These are phyloP conservation scores for Bergia puertoricense DNA, from an alignment of 92 coral and sea anemone genomes.

Conservation along the genomic window DNA sequence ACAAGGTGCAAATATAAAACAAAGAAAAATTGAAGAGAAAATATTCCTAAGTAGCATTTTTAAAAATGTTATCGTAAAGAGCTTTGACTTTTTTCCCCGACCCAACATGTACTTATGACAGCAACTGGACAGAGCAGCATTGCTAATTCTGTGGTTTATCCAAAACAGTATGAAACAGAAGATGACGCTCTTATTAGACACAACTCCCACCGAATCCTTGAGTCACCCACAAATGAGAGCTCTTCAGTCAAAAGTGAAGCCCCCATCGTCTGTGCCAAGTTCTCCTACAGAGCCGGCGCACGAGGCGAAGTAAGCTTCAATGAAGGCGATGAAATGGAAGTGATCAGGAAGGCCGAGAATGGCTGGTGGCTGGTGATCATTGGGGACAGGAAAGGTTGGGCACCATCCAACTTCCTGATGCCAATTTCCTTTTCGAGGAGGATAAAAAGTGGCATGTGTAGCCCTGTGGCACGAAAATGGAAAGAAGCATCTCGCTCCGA, in stretches of 20 bases:
- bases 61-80: too few relatives aligned
- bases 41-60: too few relatives aligned
- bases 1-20: too few relatives aligned
- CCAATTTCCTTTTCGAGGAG: background rate
- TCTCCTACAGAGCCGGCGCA: slow-evolving; percentile 27
- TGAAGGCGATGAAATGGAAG: slow-evolving; percentile 27
- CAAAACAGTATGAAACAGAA: background rate
- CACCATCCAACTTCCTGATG: slow-evolving; percentile 33
- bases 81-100: background rate
- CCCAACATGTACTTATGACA: background rate
- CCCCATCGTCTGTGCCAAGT: background rate
- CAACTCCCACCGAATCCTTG: background rate
- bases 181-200: background rate
- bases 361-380: slow-evolving; percentile 40
- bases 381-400: slow-evolving; percentile 30
- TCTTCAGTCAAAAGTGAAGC: background rate
- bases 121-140: background rate
- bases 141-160: background rate
- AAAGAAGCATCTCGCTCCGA: background rate
- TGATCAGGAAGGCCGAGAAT: slow-evolving; percentile 15
- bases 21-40: too few relatives aligned
- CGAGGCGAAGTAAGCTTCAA: slow-evolving; percentile 24
- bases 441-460: background rate
- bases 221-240: background rate
- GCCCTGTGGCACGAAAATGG: background rate